A percentile compares a stretch with the other conserved stretches of the same genome.
These are phyloP conservation scores for Julus scandinavius DNA, from an alignment of 2,888 invertebrate genomes.

Conservation along the genomic window DNA sequence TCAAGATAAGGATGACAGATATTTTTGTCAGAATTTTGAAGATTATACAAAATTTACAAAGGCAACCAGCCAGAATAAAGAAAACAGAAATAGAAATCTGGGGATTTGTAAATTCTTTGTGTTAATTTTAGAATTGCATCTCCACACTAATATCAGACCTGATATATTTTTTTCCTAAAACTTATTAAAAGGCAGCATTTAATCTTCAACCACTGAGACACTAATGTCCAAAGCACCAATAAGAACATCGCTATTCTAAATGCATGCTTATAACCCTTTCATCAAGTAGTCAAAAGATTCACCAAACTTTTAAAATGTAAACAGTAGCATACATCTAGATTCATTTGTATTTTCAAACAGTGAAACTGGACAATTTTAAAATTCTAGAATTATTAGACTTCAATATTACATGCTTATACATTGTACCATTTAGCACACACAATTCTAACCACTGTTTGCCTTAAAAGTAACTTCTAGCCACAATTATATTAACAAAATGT, in stretches of 20 bases:
- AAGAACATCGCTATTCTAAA: neutral
- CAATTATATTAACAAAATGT: constrained; percentile 11
- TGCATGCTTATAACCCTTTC: constrained; percentile 9
- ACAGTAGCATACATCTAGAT: neutral
- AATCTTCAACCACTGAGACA: neutral
- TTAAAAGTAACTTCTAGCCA: constrained; percentile 22
- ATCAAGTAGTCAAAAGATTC: constrained; percentile 6
- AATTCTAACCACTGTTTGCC: constrained; percentile 22
- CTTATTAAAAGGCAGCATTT: neutral
- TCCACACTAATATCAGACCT: no score
- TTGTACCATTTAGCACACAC: neutral
- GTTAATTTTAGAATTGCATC: no score
- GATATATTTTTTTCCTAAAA: no score
- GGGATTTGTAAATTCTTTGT: no score
- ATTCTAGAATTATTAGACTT: constrained; percentile 24
- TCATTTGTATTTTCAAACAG: constrained; percentile 43
- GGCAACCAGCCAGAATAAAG: no score
- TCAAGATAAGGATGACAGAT: neutral
- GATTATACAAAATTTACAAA: no score
- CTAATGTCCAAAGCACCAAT: constrained; percentile 11
- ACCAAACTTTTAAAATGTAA: neutral
- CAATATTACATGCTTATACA: neutral
- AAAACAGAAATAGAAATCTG: no score
- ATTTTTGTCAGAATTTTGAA: no score
- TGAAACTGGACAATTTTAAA: constrained; percentile 24